Evolutionary conservation across 2,888 invertebrate genomes (phyloP).

Genomic region (Epistrophe grossulariae): DNA sequence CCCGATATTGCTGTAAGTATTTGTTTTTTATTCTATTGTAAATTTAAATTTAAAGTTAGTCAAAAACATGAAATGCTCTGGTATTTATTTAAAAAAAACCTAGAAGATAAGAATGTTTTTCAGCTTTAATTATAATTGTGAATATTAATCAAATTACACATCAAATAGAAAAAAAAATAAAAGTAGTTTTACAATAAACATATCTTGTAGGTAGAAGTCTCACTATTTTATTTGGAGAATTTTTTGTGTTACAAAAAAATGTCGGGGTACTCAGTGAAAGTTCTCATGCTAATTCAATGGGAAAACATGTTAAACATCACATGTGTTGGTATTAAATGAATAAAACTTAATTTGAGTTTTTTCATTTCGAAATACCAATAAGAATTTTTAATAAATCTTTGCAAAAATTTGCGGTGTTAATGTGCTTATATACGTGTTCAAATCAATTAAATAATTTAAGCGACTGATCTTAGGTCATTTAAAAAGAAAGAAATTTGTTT

Average conservation of each 20-base stretch:
- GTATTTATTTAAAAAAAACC: background rate
- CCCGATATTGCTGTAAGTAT: slow-evolving; percentile 84
- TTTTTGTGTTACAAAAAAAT: background rate
- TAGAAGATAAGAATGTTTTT: background rate
- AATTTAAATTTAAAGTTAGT: background rate
- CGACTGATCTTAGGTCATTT: too few species aligned
- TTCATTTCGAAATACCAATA: background rate
- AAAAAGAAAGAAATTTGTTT: too few species aligned
- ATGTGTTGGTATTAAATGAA: background rate
- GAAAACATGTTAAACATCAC: background rate
- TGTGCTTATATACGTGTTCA: too few species aligned
- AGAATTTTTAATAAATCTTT: too few species aligned
- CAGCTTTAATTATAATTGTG: background rate
- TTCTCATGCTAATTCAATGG: slow-evolving; percentile 22
- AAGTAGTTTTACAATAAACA: background rate
- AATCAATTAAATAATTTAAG: too few species aligned
- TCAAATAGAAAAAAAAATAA: background rate
- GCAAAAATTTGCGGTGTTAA: too few species aligned
- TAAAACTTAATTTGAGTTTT: background rate
- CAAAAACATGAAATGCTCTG: background rate
- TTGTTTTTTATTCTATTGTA: background rate
- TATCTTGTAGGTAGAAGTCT: background rate
- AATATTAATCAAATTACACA: background rate
- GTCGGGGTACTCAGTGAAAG: slow-evolving; percentile 13
- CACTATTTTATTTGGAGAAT: background rate